These are phyloP conservation scores for Clupea harengus DNA, from an alignment of 2,113 vertebrate genomes.

Conservation along the genomic window DNA sequence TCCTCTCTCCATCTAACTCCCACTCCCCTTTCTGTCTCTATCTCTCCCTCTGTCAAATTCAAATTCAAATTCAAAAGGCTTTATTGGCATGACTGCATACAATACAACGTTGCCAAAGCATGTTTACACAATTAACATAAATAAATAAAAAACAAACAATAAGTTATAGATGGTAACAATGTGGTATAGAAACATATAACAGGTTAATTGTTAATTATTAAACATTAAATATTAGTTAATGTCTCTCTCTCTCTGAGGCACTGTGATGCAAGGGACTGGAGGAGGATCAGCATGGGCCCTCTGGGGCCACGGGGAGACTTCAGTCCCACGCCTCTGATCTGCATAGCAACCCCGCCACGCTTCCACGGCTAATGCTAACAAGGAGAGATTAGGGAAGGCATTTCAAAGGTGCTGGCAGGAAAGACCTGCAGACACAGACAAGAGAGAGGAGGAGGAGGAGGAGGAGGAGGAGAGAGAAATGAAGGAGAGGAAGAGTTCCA, in stretches of 20 bases:
- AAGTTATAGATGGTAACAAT: too few species aligned
- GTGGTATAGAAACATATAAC: too few species aligned
- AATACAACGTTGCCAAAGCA: too few species aligned
- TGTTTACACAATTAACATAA: too few species aligned
- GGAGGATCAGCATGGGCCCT: slow-evolving; percentile 33
- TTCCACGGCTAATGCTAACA: slow-evolving; percentile 39
- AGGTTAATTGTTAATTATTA: too few species aligned
- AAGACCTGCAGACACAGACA: not conserved
- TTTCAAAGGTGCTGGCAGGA: slow-evolving; percentile 3
- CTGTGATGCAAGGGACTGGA: slow-evolving; percentile 44
- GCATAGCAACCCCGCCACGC: slow-evolving; percentile 17
- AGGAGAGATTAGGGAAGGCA: slow-evolving; percentile 21
- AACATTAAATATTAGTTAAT: too few species aligned
- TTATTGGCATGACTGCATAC: too few species aligned
- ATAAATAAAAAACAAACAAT: too few species aligned
- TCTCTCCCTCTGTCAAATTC: not conserved
- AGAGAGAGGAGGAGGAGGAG: not conserved
- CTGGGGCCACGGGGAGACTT: slow-evolving; percentile 40
- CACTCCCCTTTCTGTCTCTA: not conserved
- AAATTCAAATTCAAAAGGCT: too few species aligned
- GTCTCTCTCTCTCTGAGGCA: slow-evolving; percentile 37
- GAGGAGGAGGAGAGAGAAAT: not conserved
- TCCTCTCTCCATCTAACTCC: not conserved
- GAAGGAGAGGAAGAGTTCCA: not conserved
- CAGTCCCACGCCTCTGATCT: slow-evolving; percentile 29